Percentiles rank a stretch among this genome's conserved stretches.
Conservation (phyloP, 2,797 vertebrate species). For the Gallinago nigripennis region DNA sequence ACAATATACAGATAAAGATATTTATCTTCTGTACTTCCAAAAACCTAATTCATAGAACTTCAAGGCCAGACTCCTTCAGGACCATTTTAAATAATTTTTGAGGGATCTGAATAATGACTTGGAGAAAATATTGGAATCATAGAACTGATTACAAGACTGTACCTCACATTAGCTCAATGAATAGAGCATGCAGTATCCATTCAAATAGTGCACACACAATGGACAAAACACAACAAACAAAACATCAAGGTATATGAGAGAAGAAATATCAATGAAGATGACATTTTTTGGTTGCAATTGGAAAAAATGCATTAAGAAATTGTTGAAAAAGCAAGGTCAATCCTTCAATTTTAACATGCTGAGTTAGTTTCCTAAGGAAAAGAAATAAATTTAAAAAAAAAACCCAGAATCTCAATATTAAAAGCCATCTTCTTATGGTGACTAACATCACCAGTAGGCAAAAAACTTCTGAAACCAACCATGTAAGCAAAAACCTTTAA, state of each 20-base stretch:
- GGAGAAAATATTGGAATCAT: not conserved
- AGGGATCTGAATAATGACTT: not conserved
- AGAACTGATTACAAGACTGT: not conserved
- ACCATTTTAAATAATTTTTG: not conserved
- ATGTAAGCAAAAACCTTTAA: not conserved
- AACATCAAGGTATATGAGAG: not conserved
- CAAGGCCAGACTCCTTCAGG: not conserved
- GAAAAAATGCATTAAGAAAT: not conserved
- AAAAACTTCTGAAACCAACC: not conserved
- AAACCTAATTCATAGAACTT: not conserved
- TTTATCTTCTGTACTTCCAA: not conserved
- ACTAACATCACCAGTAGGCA: not conserved
- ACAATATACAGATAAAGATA: not conserved
- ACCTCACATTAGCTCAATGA: not conserved
- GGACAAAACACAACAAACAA: not conserved
- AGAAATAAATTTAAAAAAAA: not conserved
- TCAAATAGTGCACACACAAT: not conserved
- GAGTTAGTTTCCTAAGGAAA: not conserved
- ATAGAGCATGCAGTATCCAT: not conserved
- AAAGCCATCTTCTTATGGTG: not conserved
- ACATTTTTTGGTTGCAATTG: not conserved
- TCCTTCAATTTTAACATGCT: not conserved
- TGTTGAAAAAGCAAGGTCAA: not conserved
- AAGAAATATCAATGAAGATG: not conserved
- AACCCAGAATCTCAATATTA: too few relatives aligned